Percentiles rank a stretch among this genome's conserved stretches.
Conservation (phyloP, 2,113 vertebrate species). For the Delphinapterus leucas region DNA sequence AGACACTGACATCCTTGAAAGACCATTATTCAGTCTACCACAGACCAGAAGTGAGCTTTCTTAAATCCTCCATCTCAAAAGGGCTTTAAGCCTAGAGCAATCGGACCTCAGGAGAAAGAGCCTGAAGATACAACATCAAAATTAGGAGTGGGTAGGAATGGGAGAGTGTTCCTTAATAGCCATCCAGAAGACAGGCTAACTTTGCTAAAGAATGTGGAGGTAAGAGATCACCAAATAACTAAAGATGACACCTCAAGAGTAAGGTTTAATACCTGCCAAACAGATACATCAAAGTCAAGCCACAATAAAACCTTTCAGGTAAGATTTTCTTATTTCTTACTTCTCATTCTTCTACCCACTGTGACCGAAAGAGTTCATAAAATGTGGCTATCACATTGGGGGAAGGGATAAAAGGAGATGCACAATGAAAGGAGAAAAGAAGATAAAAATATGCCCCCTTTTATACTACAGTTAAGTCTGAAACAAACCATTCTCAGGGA, state of each 20-base stretch:
- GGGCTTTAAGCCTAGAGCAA: neutral
- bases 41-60: neutral
- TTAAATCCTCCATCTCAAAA: neutral
- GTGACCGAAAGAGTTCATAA: neutral
- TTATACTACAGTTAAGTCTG: neutral
- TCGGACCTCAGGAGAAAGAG: neutral
- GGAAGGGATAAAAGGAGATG: neutral
- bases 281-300: neutral
- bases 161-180: neutral
- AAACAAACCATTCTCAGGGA: neutral
- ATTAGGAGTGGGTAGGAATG: neutral
- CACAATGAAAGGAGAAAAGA: neutral
- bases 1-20: neutral
- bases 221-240: constrained; percentile 14
- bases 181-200: neutral
- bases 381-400: neutral
- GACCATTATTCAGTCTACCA: neutral
- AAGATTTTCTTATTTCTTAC: neutral
- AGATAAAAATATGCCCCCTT: neutral
- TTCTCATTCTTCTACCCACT: neutral
- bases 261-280: neutral
- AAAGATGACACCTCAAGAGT: neutral
- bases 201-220: neutral
- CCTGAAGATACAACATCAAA: neutral
- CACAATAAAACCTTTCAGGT: neutral